Percentiles rank a stretch among this genome's conserved stretches.
Evolutionary conservation across 2,797 vertebrate genomes (phyloP).

Genomic region (Melopsittacus undulatus): DNA sequence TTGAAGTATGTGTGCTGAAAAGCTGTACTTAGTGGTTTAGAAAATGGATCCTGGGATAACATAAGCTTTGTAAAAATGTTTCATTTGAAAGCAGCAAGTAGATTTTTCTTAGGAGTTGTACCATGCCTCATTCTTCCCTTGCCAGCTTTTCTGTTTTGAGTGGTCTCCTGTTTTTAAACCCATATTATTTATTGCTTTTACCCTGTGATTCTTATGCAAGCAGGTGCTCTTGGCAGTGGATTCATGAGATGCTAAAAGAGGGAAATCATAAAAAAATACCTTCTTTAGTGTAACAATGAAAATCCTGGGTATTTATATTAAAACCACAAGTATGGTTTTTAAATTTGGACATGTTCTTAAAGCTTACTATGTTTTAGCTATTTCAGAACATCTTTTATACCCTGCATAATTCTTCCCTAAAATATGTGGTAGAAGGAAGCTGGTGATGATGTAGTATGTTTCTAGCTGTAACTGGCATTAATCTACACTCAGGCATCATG

Average conservation of each 20-base stretch:
- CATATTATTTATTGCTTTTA: background rate
- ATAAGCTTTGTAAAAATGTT: background rate
- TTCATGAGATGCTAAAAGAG: background rate
- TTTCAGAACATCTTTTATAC: background rate
- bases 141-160: background rate
- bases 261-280: background rate
- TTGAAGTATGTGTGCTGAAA: background rate
- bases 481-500: background rate
- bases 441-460: background rate
- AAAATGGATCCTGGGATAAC: background rate
- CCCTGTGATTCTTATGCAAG: background rate
- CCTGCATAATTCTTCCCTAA: background rate
- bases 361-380: background rate
- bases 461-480: background rate
- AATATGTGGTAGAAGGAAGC: background rate
- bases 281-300: background rate
- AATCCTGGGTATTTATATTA: background rate
- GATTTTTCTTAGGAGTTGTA: background rate
- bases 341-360: background rate
- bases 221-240: background rate
- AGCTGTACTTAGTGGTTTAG: background rate
- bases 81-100: background rate
- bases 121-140: background rate
- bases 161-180: background rate
- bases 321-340: background rate